Conservation (phyloP, 2,113 vertebrate species). For the Gambusia holbrooki region DNA sequence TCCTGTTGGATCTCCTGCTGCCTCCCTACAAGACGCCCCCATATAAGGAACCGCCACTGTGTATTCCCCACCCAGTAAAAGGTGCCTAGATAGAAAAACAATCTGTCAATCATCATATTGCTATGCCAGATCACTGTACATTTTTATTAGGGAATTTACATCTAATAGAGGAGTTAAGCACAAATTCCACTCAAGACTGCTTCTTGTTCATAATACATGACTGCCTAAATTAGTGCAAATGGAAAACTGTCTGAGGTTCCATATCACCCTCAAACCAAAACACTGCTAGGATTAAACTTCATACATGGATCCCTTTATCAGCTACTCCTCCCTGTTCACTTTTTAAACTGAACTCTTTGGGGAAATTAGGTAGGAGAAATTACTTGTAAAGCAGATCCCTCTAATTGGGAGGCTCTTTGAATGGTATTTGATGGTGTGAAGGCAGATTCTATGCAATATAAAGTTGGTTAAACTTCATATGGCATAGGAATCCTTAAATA, state of each 20-base stretch:
- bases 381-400: conserved; percentile 68
- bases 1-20: too few relatives aligned
- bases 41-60: too few relatives aligned
- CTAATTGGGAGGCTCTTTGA: conserved; percentile 42
- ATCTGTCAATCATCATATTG: too few relatives aligned
- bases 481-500: background rate
- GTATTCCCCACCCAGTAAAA: too few relatives aligned
- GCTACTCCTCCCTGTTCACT: conserved; percentile 67
- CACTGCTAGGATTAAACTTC: conserved; percentile 45
- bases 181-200: conserved; percentile 28
- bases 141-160: conserved; percentile 31
- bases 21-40: too few relatives aligned
- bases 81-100: too few relatives aligned
- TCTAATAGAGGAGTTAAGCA: conserved; percentile 15
- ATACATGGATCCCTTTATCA: conserved; percentile 69
- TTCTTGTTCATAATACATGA: conserved; percentile 60
- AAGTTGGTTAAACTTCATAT: background rate
- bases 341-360: conserved; percentile 71
- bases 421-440: conserved; percentile 50
- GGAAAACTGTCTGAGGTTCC: conserved; percentile 48
- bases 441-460: conserved; percentile 18
- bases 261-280: conserved; percentile 59
- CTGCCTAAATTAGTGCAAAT: conserved; percentile 60
- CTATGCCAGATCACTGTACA: background rate
- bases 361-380: conserved; percentile 73